Evolutionary conservation across 2,113 vertebrate species (phyloP).

Genomic region (Cebidichthys violaceus): DNA sequence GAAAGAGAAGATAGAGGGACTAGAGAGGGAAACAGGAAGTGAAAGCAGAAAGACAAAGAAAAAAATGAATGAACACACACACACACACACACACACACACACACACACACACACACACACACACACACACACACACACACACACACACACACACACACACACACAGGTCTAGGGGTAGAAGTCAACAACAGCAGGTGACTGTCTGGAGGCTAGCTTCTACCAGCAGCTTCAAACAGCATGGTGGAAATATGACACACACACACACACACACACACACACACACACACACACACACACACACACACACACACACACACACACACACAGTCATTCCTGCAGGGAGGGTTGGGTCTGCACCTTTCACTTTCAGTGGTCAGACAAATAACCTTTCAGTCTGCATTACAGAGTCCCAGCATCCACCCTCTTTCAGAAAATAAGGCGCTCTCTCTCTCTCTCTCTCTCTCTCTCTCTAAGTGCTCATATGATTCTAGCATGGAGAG

Average conservation of each 20-base stretch:
- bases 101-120: slow-evolving; percentile 15
- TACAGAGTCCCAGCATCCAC: slow-evolving; percentile 44
- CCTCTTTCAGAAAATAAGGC: slow-evolving; percentile 50
- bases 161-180: slow-evolving; percentile 31
- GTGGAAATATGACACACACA: slow-evolving; percentile 44
- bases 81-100: slow-evolving; percentile 12
- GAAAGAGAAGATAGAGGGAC: neutral
- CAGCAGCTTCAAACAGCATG: slow-evolving; percentile 60
- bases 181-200: slow-evolving; percentile 66
- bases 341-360: slow-evolving; percentile 31
- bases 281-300: slow-evolving; percentile 18
- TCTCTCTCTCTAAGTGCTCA: neutral
- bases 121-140: slow-evolving; percentile 32
- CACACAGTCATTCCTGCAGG: slow-evolving; percentile 31
- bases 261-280: slow-evolving; percentile 22
- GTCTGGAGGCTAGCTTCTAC: slow-evolving; percentile 57
- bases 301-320: slow-evolving; percentile 23
- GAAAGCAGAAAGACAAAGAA: slow-evolving; percentile 15
- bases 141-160: slow-evolving; percentile 19
- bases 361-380: slow-evolving; percentile 38
- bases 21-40: slow-evolving; percentile 12
- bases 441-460: too few relatives aligned
- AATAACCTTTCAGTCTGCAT: slow-evolving; percentile 52
- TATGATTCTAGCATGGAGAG: neutral
- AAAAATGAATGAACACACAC: slow-evolving; percentile 12